Evolutionary conservation across 2,113 vertebrate genomes (phyloP), one percentile per base, ranked within the genome.

Genomic region (Dinomys branickii): DNA sequence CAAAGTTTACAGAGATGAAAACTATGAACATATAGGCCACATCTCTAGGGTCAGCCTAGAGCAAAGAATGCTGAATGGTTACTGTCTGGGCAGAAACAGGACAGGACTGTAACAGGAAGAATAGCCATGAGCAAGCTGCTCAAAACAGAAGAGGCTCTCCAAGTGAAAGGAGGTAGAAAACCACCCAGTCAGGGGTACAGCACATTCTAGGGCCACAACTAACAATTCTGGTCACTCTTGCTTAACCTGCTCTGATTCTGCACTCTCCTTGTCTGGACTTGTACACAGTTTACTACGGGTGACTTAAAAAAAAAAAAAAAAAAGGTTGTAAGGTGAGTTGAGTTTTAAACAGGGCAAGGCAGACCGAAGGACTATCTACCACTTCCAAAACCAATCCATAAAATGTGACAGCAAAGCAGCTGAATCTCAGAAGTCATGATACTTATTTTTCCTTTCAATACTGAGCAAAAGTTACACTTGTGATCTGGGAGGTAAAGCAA

Each of bases 261-360:
- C 17, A 54, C 50, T 90, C 50, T 88, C 71, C 38, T 83, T 95
- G 96, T 75, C 94, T 95, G 88, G 81, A 95, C 97, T 91, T 97
- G 97, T 81, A 41, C 6, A 22, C 52, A 38, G 85, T 38, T 97
- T 58, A 94, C 47, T 90, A 47, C 9, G 85, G 80, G 41, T 33
- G 10, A 90, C 7, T 38, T 77, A 19, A 92, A 87, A 63, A 90
- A n/a, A n/a, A n/a, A n/a, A n/a, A n/a, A n/a, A n/a, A n/a, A n/a
- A 82, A 92, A 11, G 13, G 44, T 44, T 50, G 14, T 86, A 47
- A 9, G 75, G 58, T 78, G 69, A 88, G 75, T 44, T 47, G 59
- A 89, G 56, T 80, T 94, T 94, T 94, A 95, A 91, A 90, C 12
- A 85, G 73, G 20, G 71, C 7, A 63, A 77, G 50, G 14, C 20